Evolutionary conservation across 1,140 invertebrate species (phyloP), one percentile per base, ranked within the genome.

Genomic region (Solen grandis): DNA sequence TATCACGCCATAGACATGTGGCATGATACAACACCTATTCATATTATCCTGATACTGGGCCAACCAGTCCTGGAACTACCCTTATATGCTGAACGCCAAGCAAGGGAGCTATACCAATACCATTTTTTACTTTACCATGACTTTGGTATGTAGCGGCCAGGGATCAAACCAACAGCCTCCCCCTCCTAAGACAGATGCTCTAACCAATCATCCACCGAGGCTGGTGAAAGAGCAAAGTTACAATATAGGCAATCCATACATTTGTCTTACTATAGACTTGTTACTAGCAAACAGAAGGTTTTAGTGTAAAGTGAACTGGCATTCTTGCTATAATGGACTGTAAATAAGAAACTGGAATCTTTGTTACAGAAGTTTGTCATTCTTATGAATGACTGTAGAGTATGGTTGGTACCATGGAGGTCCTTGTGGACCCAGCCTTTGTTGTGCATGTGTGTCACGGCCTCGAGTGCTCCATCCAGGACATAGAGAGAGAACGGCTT

Each of bases 351-450:
- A 65, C 22, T 27, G 25, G 31, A 65, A 65, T 19, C 14, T 0
- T 0, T 16, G 36, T 16, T 13, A 27, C 31, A 2, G 5, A 19
- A 3, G 38, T 2, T 8, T 13, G 31, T 16, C 8, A 1, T 46
- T 8, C 10, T 36, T 19, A 27, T 33, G 5, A 8, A n/a, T 31
- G n/a, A 70, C 76, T 41, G n/a, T n/a, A n/a, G n/a, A n/a, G n/a
- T n/a, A n/a, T n/a, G n/a, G n/a, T n/a, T n/a, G n/a, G n/a, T 59
- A 81, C 79, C 52, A 68, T 81, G 79, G 4, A 81, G 19, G 60
- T 81, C 79, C n/a, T 75, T 60, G 38, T 81, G 79, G 5, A 50
- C 52, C 79, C 79, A 81, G 36, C 70, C 70, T 60, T 38, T 74
- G 29, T 25, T 16, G 38, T 81, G 79, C 79, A 81, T 66, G 25